These are phyloP conservation scores for Diplosoma virens DNA, from an alignment of 23 tunicate species.

Conservation along the genomic window DNA sequence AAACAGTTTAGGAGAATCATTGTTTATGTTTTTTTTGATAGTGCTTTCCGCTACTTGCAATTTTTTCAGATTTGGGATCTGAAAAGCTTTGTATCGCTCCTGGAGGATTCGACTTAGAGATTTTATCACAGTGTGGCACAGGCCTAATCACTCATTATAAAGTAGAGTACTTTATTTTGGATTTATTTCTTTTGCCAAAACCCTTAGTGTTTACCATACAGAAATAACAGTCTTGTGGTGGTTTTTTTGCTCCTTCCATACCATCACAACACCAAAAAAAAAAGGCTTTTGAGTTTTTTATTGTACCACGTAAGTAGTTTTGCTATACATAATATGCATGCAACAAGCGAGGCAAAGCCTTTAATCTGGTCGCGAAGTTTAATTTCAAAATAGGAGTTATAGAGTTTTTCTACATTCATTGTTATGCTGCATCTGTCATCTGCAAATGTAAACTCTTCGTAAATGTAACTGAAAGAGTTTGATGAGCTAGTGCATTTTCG, in stretches of 20 bases:
- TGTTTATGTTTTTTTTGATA: background rate
- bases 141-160: conserved; percentile 12
- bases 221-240: conserved; percentile 22
- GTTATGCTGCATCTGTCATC: conserved; percentile 40
- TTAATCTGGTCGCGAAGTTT: conserved; percentile 20
- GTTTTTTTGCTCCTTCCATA: conserved; percentile 30
- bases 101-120: conserved; percentile 23
- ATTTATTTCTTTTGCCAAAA: conserved; percentile 7
- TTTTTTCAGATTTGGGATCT: conserved; percentile 17
- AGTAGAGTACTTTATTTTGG: background rate
- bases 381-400: conserved; percentile 25
- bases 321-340: too few relatives aligned
- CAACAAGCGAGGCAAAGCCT: conserved; percentile 18
- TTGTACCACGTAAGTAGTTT: conserved; percentile 23
- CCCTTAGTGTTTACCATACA: conserved; percentile 5
- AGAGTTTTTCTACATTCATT: conserved; percentile 24
- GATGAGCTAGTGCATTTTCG: conserved; percentile 28
- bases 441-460: conserved; percentile 25
- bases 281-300: conserved; percentile 30
- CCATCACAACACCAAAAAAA: conserved; percentile 19
- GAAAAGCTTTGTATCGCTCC: conserved; percentile 1
- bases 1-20: conserved; percentile 26
- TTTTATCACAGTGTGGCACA: conserved; percentile 23
- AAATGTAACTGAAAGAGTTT: conserved; percentile 25
- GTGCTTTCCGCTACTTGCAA: conserved; percentile 16